A percentile compares a stretch with the other conserved stretches of the same genome.
Evolutionary conservation across 2,888 invertebrate genomes (phyloP).

Genomic region (Elaeidobius kamerunicus): DNA sequence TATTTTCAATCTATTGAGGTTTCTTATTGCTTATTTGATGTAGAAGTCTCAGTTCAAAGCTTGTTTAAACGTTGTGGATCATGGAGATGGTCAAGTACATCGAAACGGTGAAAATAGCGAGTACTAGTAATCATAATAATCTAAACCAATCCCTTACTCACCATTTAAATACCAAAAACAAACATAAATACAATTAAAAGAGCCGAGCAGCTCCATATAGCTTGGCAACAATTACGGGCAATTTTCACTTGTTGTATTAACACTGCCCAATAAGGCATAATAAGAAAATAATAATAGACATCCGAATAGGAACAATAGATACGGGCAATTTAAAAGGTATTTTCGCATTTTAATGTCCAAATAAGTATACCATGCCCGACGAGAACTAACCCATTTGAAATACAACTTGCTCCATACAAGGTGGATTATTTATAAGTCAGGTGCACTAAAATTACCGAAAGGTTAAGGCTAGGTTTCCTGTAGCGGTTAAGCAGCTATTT

Average conservation of each 20-base stretch:
- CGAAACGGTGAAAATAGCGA: no score
- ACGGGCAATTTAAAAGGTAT: slow-evolving; percentile 14
- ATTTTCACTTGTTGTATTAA: not conserved
- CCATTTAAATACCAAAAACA: no score
- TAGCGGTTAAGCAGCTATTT: slow-evolving; percentile 1
- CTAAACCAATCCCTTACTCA: no score
- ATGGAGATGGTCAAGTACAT: no score
- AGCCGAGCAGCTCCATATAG: not conserved
- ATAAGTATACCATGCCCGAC: slow-evolving; percentile 28
- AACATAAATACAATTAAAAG: no score
- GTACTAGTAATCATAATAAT: no score
- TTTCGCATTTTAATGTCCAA: slow-evolving; percentile 25
- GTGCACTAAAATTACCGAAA: no score
- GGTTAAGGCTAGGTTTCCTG: slow-evolving; percentile 28
- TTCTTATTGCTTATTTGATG: no score
- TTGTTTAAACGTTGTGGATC: no score
- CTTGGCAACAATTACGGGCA: not conserved
- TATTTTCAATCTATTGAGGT: no score
- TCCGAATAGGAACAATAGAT: slow-evolving; percentile 26
- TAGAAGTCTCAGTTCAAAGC: no score
- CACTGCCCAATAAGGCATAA: slow-evolving; percentile 8
- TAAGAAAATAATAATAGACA: slow-evolving; percentile 21
- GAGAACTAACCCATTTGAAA: slow-evolving; percentile 20
- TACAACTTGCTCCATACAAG: slow-evolving; percentile 22
- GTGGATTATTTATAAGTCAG: slow-evolving; percentile 20